Evolutionary conservation across 2,888 invertebrate species (phyloP), one percentile per base, ranked within the genome.

Genomic region (Mamestra brassicae): DNA sequence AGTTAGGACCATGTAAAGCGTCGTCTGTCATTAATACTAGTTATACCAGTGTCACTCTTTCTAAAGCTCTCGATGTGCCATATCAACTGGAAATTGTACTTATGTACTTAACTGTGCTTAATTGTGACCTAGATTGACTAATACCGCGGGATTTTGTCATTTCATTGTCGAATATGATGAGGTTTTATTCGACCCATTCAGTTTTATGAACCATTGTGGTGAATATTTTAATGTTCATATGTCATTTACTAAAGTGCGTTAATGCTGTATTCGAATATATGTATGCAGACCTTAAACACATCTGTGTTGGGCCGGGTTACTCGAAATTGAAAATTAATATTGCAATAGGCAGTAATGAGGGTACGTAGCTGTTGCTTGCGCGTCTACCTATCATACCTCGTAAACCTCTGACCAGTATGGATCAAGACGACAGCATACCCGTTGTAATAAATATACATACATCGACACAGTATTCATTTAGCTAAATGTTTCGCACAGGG

Each of bases 311-410:
- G 50, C 36, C 36, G 26, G 15, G n/a, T 36, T 42, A 78, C 50
- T 57, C 50, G 34, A 71, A 71, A 76, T 71, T 76, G 61, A 71
- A 71, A 72, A 79, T 76, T 42, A 71, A 76, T 76, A 79, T 76
- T 71, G 38, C 42, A 57, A 54, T 62, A 52, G 36, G 1, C 42
- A 4, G 50, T 79, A 57, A 76, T 62, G 50, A 71, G 42, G 55
- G 52, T 52, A 13, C 47, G 34, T 55, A 13, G 15, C 54, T 42
- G 13, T 36, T 47, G 38, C 26, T 11, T 34, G 11, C 58, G 17
- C 58, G 6, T 57, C 17, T 13, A 52, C 52, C 42, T 42, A 52
- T 34, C n/a, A 34, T 1, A n/a, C 11, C 42, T 45, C 42, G 34
- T 52, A 50, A 73, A 52, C 42, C 10, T 73, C n/a, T 52, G 52